Evolutionary conservation across 1,140 invertebrate species (phyloP), one percentile per base, ranked within the genome.

Genomic region (Aphelenchoides fujianensis): DNA sequence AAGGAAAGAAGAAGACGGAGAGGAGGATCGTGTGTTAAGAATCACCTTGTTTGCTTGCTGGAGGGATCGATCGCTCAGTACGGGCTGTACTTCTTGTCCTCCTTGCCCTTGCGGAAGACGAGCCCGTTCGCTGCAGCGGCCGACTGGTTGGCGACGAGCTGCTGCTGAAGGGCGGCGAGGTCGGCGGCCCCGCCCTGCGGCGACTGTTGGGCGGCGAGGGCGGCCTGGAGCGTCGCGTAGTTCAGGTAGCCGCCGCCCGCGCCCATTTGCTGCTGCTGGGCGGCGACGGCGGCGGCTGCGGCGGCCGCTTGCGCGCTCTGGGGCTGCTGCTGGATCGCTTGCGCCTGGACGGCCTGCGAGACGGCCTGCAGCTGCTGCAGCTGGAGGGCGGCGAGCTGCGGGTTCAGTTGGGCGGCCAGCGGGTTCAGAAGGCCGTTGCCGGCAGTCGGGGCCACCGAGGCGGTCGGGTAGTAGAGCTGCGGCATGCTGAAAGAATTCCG

Each of bases 391-490:
- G 69, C 69, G n/a, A 59, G 69, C 31, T 66, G 67, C 9, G 41
- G 36, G 31, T 69, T 66, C 62, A 67, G 67, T 66, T 52, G 34
- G 27, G 62, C 37, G n/a, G 41, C n/a, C 5, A 41, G 28, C 3
- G 12, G 12, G 32, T 16, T 70, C n/a, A 70, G 31, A 27, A 70
- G 28, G 3, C 34, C 34, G 70, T 71, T 70, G 3, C 30, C 32
- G 19, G 31, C 59, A 27, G 32, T 31, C 23, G 57, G 28, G 70
- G 68, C 69, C 23, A n/a, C 19, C n/a, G 68, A n/a, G 19, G 68
- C 68, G 28, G 62, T 31, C 23, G 68, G n/a, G 62, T 70, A 69
- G 68, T 68, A 72, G 19, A 72, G 48, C 37, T 74, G 37, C 23
- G 71, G 71, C 12, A 72, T 28, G 3, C 71, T 72, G 35, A 72